A percentile compares a stretch with the other conserved stretches of the same genome.
Conservation (phyloP, 1,140 invertebrate genomes). For the Pomacea maculata region DNA sequence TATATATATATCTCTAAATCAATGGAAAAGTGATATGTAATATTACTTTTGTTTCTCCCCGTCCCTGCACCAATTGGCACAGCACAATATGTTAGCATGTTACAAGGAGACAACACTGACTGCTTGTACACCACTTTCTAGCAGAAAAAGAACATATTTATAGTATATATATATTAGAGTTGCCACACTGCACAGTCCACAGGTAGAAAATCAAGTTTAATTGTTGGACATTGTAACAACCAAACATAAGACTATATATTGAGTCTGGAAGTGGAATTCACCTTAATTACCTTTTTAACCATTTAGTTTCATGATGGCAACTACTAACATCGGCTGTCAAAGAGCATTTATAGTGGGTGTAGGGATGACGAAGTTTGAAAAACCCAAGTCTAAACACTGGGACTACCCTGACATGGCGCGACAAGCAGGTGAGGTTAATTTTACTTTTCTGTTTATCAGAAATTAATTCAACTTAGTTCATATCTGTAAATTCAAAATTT, state of each 20-base stretch:
- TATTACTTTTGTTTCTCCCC: too few relatives aligned
- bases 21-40: too few relatives aligned
- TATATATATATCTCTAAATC: too few relatives aligned
- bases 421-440: slow-evolving; percentile 74
- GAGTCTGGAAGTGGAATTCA: not conserved
- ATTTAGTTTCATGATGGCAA: too few relatives aligned
- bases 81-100: too few relatives aligned
- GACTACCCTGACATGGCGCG: slow-evolving; percentile 96
- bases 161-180: too few relatives aligned
- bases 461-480: not conserved
- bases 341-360: slow-evolving; percentile 94
- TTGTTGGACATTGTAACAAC: too few relatives aligned
- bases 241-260: not conserved
- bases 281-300: not conserved
- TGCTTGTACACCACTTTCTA: too few relatives aligned
- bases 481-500: not conserved
- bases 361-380: slow-evolving; percentile 96
- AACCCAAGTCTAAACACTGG: slow-evolving; percentile 82
- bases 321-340: not conserved
- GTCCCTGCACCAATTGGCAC: too few relatives aligned
- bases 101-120: too few relatives aligned
- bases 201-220: not conserved
- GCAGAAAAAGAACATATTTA: too few relatives aligned
- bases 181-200: too few relatives aligned
- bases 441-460: not conserved